phyloP scores from a whole-genome alignment of 2,888 invertebrate genomes.

The Anoplius nigerrimus region DNA sequence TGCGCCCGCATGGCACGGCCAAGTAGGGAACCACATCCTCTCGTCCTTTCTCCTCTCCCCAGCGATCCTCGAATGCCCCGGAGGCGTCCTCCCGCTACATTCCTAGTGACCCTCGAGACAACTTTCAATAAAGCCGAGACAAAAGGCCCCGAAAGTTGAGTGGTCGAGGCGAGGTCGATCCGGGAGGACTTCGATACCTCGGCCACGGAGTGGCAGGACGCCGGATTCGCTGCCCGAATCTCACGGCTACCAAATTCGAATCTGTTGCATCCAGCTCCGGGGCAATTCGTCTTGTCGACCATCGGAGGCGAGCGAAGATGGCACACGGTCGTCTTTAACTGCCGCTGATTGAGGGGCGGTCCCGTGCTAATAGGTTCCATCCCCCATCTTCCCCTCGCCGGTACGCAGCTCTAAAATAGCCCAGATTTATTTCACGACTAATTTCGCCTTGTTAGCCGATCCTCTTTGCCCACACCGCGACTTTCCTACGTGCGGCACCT shows the following conservation, averaged over 20 bases:
- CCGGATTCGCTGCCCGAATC: too few relatives aligned
- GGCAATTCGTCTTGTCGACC: neutral
- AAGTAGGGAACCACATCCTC: conserved; percentile 48
- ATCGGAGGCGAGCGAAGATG: conserved; percentile 13
- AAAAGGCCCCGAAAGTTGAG: conserved; percentile 59
- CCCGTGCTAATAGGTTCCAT: conserved; percentile 59
- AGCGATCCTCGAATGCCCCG: conserved; percentile 57
- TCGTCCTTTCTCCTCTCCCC: conserved; percentile 33
- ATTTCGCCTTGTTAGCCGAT: conserved; percentile 66
- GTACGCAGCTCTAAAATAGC: conserved; percentile 32
- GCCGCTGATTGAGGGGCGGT: conserved; percentile 63
- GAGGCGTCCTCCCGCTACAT: conserved; percentile 68
- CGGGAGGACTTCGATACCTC: conserved; percentile 1
- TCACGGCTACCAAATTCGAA: neutral
- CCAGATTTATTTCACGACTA: conserved; percentile 66
- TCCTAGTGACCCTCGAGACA: conserved; percentile 69
- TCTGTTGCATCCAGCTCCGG: neutral
- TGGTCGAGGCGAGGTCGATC: conserved; percentile 20
- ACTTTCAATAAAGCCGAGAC: conserved; percentile 68
- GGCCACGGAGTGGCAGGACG: too few relatives aligned
- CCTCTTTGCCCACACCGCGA: conserved; percentile 9
- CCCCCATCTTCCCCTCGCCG: conserved; percentile 36
- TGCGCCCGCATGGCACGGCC: conserved; percentile 70
- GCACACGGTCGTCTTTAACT: conserved; percentile 46
- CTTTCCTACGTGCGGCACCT: too few relatives aligned